Percentiles rank a stretch among this genome's conserved stretches.
Evolutionary conservation across 2,888 invertebrate species (phyloP).

Genomic region (Lamellibrachia columna): DNA sequence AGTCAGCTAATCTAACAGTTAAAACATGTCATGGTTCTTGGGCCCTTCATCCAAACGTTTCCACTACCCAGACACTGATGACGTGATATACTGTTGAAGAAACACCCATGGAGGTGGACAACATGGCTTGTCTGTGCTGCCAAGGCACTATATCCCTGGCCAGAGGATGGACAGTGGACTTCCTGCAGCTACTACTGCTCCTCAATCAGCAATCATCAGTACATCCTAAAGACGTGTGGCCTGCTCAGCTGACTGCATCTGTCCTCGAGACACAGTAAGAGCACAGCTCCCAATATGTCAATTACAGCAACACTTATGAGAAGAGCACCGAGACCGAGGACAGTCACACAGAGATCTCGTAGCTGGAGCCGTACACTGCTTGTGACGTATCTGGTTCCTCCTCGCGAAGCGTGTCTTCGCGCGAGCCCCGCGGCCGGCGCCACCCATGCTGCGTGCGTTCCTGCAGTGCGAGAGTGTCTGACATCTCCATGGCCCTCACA

Average conservation of each 20-base stretch:
- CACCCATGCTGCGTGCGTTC: slow-evolving; percentile 29
- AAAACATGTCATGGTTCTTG: not conserved
- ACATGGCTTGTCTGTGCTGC: too few relatives aligned
- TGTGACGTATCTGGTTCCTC: slow-evolving; percentile 27
- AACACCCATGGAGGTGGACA: too few relatives aligned
- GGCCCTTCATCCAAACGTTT: not conserved
- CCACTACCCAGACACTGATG: too few relatives aligned
- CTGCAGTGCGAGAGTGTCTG: slow-evolving; percentile 53
- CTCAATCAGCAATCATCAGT: too few relatives aligned
- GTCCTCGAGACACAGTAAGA: too few relatives aligned
- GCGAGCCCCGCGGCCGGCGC: slow-evolving; percentile 23
- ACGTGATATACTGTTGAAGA: too few relatives aligned
- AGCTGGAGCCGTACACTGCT: slow-evolving; percentile 33
- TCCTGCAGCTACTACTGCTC: too few relatives aligned
- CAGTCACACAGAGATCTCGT: slow-evolving; percentile 38
- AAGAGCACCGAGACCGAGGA: not conserved
- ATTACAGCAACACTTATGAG: not conserved
- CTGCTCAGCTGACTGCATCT: too few relatives aligned
- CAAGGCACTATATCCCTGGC: too few relatives aligned
- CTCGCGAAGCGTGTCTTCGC: slow-evolving; percentile 22
- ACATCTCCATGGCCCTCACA: slow-evolving; percentile 65
- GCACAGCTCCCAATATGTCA: not conserved
- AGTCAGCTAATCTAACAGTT: not conserved
- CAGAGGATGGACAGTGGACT: too few relatives aligned
- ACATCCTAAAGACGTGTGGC: too few relatives aligned